phyloP scores from a whole-genome alignment of 1,140 invertebrate species.

The Papilio aristodemus region DNA sequence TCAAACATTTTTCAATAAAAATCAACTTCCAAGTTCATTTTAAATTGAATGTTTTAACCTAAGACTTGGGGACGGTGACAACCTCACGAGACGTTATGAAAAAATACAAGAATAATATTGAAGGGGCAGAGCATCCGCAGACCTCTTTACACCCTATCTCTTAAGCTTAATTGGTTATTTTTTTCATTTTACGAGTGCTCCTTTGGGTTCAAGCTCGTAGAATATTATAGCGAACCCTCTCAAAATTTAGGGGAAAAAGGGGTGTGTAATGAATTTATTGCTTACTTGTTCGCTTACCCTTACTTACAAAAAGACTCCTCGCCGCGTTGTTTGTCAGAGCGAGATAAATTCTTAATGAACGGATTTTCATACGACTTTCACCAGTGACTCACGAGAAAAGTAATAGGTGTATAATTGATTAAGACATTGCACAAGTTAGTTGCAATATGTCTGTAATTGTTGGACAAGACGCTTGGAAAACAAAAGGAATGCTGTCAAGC shows the following conservation, averaged over 20 bases:
- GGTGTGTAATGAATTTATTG: neutral
- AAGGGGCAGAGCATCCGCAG: neutral
- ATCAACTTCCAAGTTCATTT: neutral
- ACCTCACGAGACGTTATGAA: neutral
- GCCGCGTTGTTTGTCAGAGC: no score
- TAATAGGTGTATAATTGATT: no score
- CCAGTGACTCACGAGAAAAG: no score
- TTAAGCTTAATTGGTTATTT: slow-evolving; percentile 20
- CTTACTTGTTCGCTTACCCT: neutral
- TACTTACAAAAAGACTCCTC: neutral
- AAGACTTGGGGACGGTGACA: neutral
- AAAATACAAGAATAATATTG: neutral
- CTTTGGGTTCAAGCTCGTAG: neutral
- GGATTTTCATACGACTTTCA: no score
- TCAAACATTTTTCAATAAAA: neutral
- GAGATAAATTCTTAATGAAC: no score
- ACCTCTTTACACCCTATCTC: slow-evolving; percentile 4
- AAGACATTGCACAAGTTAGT: no score
- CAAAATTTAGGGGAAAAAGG: neutral
- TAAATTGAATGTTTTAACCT: neutral
- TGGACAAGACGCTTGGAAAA: no score
- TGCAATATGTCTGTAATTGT: no score
- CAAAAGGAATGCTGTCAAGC: no score
- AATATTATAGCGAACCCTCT: neutral
- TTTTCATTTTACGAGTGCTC: neutral